phyloP scores from a whole-genome alignment of 2,888 invertebrate genomes.

The Papilio gigon region DNA sequence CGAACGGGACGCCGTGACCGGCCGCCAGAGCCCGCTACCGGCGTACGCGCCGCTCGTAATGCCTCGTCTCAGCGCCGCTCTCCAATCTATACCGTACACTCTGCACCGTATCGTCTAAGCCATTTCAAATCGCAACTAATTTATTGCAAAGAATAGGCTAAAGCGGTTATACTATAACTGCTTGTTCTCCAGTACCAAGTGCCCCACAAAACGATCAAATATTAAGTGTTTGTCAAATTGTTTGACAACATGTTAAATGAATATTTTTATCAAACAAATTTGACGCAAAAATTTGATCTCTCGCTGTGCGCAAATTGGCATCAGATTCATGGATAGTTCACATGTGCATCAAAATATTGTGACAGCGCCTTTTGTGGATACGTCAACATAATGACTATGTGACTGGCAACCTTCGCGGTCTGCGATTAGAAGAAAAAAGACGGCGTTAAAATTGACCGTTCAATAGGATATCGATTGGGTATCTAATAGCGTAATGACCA shows the following conservation, averaged over 20 bases:
- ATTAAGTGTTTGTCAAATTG: background rate
- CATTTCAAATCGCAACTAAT: conserved; percentile 23
- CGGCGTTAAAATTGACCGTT: conserved; percentile 64
- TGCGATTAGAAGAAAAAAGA: conserved; percentile 54
- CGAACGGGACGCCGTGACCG: conserved; percentile 72
- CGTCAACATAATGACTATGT: conserved; percentile 68
- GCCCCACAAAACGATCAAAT: background rate
- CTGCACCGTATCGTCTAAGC: conserved; percentile 23
- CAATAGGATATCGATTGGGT: conserved; percentile 77
- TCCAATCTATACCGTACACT: conserved; percentile 18
- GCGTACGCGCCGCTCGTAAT: conserved; percentile 49
- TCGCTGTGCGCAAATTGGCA: background rate
- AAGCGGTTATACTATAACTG: background rate
- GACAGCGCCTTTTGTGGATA: conserved; percentile 65
- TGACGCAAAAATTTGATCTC: background rate
- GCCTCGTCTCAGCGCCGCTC: conserved; percentile 13
- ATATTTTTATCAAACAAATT: background rate
- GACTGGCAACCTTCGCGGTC: conserved; percentile 56
- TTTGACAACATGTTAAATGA: background rate
- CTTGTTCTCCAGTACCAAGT: background rate
- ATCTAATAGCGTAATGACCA: conserved; percentile 78
- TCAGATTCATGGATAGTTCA: background rate
- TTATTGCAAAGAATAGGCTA: conserved; percentile 21
- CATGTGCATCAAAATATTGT: conserved; percentile 62
- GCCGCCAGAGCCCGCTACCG: conserved; percentile 44